Percentiles rank a stretch among this genome's conserved stretches.
These are phyloP conservation scores for Anarrhichthys ocellatus DNA, from an alignment of 2,113 vertebrate species.

Conservation along the genomic window DNA sequence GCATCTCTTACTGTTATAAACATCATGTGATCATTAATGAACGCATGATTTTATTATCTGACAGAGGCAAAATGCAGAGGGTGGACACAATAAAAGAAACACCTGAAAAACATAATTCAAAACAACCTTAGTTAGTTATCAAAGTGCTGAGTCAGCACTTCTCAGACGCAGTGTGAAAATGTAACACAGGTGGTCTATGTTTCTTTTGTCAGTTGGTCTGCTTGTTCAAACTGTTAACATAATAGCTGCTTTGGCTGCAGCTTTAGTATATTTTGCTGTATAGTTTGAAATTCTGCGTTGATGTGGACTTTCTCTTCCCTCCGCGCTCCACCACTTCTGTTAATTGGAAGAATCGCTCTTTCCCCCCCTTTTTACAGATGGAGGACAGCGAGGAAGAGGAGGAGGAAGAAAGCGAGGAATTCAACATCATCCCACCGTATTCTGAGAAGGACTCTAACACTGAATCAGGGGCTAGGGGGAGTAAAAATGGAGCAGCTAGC, in stretches of 20 bases:
- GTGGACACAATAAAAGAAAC: background rate
- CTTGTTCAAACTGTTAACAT: background rate
- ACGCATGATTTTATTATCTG: background rate
- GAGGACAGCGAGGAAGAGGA: slow-evolving; percentile 73
- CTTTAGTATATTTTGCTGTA: slow-evolving; percentile 21
- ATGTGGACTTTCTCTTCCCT: slow-evolving; percentile 28
- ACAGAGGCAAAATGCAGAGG: background rate
- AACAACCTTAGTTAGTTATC: background rate
- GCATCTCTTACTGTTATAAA: background rate
- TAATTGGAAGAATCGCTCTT: slow-evolving; percentile 65
- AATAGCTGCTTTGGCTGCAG: background rate
- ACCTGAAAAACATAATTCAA: background rate
- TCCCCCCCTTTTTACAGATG: slow-evolving; percentile 66
- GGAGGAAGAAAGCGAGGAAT: slow-evolving; percentile 63
- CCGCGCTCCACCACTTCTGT: slow-evolving; percentile 46
- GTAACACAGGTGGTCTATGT: background rate
- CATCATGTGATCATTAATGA: background rate
- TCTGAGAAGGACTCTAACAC: slow-evolving; percentile 77
- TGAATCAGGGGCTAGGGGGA: slow-evolving; percentile 69
- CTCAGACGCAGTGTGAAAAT: background rate
- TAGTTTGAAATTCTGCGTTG: slow-evolving; percentile 36
- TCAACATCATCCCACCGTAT: slow-evolving; percentile 78
- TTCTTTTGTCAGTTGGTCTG: background rate
- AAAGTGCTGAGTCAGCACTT: background rate
- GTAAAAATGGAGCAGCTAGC: slow-evolving; percentile 61